These are phyloP conservation scores for Drosophila prolongata DNA, from an alignment of 2,888 invertebrate genomes.

Conservation along the genomic window DNA sequence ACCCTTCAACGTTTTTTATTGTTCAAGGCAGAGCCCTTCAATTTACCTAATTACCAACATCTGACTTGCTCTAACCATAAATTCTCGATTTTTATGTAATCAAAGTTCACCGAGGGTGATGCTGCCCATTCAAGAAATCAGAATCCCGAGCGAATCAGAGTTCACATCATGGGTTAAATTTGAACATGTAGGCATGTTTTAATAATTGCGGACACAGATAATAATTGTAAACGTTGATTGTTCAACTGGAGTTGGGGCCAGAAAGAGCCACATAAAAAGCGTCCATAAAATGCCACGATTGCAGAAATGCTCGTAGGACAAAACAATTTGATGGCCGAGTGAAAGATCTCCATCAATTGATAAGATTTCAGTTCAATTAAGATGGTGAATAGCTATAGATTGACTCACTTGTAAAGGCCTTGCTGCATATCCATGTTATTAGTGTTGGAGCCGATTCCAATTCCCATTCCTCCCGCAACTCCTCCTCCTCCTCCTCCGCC, in stretches of 20 bases:
- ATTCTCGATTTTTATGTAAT: slow-evolving; percentile 28
- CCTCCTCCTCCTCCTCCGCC: slow-evolving; percentile 40
- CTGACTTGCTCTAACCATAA: slow-evolving; percentile 17
- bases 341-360: slow-evolving; percentile 67
- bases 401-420: slow-evolving; percentile 63
- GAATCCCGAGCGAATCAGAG: slow-evolving; percentile 23
- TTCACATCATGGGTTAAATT: slow-evolving; percentile 28
- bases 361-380: slow-evolving; percentile 67
- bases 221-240: slow-evolving; percentile 42
- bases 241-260: slow-evolving; percentile 22
- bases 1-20: not conserved
- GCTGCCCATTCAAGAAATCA: slow-evolving; percentile 22
- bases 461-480: slow-evolving; percentile 31
- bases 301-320: slow-evolving; percentile 34
- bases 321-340: slow-evolving; percentile 42
- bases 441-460: slow-evolving; percentile 50
- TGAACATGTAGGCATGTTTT: slow-evolving; percentile 25
- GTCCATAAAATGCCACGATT: slow-evolving; percentile 20
- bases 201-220: slow-evolving; percentile 39
- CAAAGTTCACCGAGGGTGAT: slow-evolving; percentile 33
- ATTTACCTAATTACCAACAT: slow-evolving; percentile 31
- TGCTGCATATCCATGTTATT: slow-evolving; percentile 68
- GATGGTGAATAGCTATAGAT: slow-evolving; percentile 18
- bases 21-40: slow-evolving; percentile 10
- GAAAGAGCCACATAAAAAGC: slow-evolving; percentile 4